Percentiles rank a stretch among this genome's conserved stretches.
Conservation (phyloP, 2,888 invertebrate genomes). For the Hypolimnas misippus region DNA sequence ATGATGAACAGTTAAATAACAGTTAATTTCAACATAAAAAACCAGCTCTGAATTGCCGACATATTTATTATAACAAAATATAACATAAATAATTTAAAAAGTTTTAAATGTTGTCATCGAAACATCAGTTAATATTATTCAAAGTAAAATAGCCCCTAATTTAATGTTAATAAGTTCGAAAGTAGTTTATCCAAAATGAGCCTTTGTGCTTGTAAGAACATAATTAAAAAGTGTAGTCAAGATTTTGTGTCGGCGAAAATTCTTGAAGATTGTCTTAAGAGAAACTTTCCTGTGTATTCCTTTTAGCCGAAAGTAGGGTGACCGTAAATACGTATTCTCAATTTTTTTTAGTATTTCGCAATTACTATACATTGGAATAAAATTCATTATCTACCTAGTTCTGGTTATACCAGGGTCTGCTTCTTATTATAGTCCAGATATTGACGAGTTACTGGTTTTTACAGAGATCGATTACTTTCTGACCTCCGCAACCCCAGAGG, state of each 20-base stretch:
- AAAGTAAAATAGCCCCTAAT: conserved; percentile 1
- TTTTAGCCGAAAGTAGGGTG: conserved; percentile 4
- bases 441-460: too few species aligned
- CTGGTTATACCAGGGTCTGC: too few species aligned
- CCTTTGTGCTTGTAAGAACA: conserved; percentile 13
- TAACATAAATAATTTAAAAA: not conserved
- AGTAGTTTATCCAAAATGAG: not conserved
- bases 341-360: too few species aligned
- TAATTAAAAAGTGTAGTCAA: conserved; percentile 23
- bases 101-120: not conserved
- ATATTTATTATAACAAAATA: not conserved
- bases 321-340: too few species aligned
- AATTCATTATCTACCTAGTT: too few species aligned
- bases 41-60: not conserved
- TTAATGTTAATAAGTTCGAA: not conserved
- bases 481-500: too few species aligned
- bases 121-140: not conserved
- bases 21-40: too few species aligned
- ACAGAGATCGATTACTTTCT: too few species aligned
- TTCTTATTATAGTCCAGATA: too few species aligned
- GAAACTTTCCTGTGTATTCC: conserved; percentile 11
- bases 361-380: too few species aligned
- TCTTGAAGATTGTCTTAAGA: conserved; percentile 14
- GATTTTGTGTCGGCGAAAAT: conserved; percentile 14
- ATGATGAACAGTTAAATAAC: too few species aligned